A percentile compares a stretch with the other conserved stretches of the same genome.
Conservation (phyloP, 2,888 invertebrate species). For the Spodoptera picta region DNA sequence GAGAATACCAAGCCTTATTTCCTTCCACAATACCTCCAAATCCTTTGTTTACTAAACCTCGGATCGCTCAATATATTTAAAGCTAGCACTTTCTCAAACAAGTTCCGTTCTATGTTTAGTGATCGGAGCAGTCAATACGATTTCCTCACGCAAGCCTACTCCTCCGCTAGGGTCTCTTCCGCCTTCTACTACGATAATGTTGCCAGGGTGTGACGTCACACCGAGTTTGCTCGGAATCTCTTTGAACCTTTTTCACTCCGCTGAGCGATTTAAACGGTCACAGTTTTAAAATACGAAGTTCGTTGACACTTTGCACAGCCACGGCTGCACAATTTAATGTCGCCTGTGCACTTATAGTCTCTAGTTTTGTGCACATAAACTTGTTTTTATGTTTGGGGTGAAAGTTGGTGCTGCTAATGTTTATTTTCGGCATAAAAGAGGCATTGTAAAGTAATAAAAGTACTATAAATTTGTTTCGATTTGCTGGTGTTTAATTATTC, state of each 20-base stretch:
- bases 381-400: too few relatives aligned
- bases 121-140: conserved; percentile 18
- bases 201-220: conserved; percentile 20
- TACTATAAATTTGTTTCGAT: too few relatives aligned
- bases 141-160: conserved; percentile 21
- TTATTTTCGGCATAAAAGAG: too few relatives aligned
- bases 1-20: too few relatives aligned
- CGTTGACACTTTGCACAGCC: conserved; percentile 15
- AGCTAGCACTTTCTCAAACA: conserved; percentile 1
- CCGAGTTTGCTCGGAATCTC: conserved; percentile 19
- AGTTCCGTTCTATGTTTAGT: conserved; percentile 1
- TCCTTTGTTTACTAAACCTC: neutral
- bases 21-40: neutral
- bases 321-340: too few relatives aligned
- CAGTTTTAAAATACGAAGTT: conserved; percentile 19
- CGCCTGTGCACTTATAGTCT: too few relatives aligned
- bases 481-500: too few relatives aligned
- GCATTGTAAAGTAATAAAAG: too few relatives aligned
- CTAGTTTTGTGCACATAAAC: too few relatives aligned
- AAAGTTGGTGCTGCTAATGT: too few relatives aligned
- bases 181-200: conserved; percentile 15
- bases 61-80: neutral
- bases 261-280: conserved; percentile 18
- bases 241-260: conserved; percentile 25
- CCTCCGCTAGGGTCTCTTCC: conserved; percentile 18